These are phyloP conservation scores for Zingel zingel DNA, from an alignment of 2,113 vertebrate genomes.

Conservation along the genomic window DNA sequence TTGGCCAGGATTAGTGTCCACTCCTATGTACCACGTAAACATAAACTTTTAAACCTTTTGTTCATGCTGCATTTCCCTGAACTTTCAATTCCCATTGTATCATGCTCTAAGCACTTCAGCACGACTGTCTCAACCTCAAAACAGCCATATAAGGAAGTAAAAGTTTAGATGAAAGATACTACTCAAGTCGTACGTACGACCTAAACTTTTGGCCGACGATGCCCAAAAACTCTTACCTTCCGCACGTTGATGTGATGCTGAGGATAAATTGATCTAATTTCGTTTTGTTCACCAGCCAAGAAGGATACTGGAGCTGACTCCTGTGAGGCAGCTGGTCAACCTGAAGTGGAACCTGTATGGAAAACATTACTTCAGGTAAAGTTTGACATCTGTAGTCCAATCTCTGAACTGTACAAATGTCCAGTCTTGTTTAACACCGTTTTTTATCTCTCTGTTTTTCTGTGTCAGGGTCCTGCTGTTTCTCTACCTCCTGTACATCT, in stretches of 20 bases:
- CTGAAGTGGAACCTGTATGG: constrained; percentile 96
- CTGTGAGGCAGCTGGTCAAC: constrained; percentile 93
- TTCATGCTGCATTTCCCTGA: too few species aligned
- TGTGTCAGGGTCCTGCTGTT: constrained; percentile 84
- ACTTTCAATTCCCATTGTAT: too few species aligned
- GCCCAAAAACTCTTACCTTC: too few species aligned
- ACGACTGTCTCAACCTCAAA: too few species aligned
- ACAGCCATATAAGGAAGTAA: too few species aligned
- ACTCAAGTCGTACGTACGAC: too few species aligned
- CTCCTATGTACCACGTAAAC: too few species aligned
- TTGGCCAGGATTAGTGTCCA: too few species aligned
- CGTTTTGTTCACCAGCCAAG: constrained; percentile 85
- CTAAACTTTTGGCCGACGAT: too few species aligned
- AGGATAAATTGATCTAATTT: neutral
- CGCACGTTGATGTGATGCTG: neutral
- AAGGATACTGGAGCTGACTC: constrained; percentile 92
- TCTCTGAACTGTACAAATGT: neutral
- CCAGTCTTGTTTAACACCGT: neutral
- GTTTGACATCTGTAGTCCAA: neutral
- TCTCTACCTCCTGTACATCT: constrained; percentile 93
- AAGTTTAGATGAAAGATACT: too few species aligned
- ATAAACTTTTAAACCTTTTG: too few species aligned
- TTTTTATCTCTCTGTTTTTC: neutral
- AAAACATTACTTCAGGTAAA: constrained; percentile 92
- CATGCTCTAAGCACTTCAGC: too few species aligned